Base-by-base conservation (phyloP, 2,888 invertebrate genomes). In the Drosophila austrosaltans region DNA sequence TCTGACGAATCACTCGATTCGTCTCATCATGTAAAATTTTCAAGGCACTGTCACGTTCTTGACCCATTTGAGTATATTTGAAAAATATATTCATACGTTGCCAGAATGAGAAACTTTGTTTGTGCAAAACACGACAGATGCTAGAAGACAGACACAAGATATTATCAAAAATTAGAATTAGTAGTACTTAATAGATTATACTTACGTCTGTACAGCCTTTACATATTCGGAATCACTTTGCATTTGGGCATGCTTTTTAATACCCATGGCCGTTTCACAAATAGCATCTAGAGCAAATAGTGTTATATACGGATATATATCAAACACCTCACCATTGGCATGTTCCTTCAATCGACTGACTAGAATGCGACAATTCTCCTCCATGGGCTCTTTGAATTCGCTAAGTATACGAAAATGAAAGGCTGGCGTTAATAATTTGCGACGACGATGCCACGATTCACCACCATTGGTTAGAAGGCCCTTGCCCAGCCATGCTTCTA, bases 391-490 rank as follows among this genome's bases (percentile, higher is more conserved):
- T 56, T 96, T 92, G 90, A 96, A 96, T 81, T 95, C 94, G 87
- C 96, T 94, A 42, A 97, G 92, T 68, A 96, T 96, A 82, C 95
- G 95, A 90, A 96, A 96, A 91, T 97, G 97, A 90, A 96, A 97
- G 0, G 96, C 95, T 0, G 96, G 96, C 0, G 96, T 96, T 62
- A 97, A 89, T 69, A 96, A 93, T 91, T 95, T 96, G 58, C 96
- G 93, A n/a, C 95, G 94, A 0, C 92, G 92, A 81, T 93, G 94
- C 96, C 96, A 97, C 90, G 94, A 93, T 16, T 91, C 90, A 20
- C 92, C 92, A 8, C 90, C 86, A 72, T 86, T 92, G 1, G 92
- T 91, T 0, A 92, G 78, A 3, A 92, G 80, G 0, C 92, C 92
- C 39, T 83, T 89, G 20, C 92, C 92, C 58, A 92, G 71, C 92